Evolutionary conservation across 2,888 invertebrate species (phyloP).

Genomic region (Pasiphila rectangulata): DNA sequence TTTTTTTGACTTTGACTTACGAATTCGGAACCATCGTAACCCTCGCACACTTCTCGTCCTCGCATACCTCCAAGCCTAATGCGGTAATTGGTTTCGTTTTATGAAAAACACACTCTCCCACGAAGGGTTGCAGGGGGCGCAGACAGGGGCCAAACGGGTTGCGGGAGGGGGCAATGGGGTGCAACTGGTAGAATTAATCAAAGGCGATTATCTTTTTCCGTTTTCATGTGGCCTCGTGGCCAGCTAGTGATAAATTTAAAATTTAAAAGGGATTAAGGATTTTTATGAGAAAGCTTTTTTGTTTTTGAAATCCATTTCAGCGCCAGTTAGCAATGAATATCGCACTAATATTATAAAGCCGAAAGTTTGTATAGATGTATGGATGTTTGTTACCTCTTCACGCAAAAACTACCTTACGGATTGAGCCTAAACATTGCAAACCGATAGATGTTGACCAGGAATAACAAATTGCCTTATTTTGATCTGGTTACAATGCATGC

Average conservation of each 20-base stretch:
- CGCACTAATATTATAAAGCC: too few species aligned
- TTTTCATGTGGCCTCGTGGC: conserved; percentile 11
- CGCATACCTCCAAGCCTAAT: conserved; percentile 13
- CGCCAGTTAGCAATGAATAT: too few species aligned
- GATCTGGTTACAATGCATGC: too few species aligned
- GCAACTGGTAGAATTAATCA: conserved; percentile 12
- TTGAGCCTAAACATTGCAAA: too few species aligned
- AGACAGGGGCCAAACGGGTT: not conserved
- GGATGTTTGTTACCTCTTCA: too few species aligned
- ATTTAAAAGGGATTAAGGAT: not conserved
- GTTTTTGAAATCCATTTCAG: too few species aligned
- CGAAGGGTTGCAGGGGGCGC: not conserved
- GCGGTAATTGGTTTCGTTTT: conserved; percentile 48
- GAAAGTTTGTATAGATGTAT: too few species aligned
- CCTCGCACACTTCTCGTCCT: not conserved
- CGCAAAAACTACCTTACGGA: too few species aligned
- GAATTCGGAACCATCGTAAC: conserved; percentile 9
- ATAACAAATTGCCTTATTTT: too few species aligned
- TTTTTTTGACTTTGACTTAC: too few species aligned
- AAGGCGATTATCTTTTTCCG: conserved; percentile 12
- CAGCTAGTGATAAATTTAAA: not conserved
- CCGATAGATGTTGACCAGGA: too few species aligned
- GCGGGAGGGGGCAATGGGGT: not conserved
- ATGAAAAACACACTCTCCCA: conserved; percentile 36
- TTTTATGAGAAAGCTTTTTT: too few species aligned